These are phyloP conservation scores for Odontophorus gujanensis DNA, from an alignment of 2,113 vertebrate genomes.

Conservation along the genomic window DNA sequence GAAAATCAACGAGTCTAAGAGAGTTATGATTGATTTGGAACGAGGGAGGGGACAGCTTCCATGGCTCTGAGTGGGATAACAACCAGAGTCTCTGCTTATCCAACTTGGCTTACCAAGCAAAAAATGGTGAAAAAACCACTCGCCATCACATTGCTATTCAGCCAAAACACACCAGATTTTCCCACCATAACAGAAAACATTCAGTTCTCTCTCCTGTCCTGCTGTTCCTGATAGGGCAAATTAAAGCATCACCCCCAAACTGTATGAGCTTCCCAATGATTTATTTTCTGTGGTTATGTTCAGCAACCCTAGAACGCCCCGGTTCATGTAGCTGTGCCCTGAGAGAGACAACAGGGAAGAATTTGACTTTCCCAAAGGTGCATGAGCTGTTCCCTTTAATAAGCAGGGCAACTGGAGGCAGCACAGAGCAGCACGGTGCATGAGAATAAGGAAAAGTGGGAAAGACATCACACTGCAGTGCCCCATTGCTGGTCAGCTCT, in stretches of 20 bases:
- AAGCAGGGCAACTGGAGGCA: neutral
- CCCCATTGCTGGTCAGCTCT: rapidly evolving
- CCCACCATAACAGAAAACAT: neutral
- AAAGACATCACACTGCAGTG: rapidly evolving
- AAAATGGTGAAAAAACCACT: neutral
- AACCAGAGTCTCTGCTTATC: neutral
- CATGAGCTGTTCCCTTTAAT: rapidly evolving
- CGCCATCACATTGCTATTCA: neutral
- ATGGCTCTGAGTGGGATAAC: neutral
- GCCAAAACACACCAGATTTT: neutral
- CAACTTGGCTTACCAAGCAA: neutral
- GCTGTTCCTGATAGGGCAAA: slow-evolving; percentile 18
- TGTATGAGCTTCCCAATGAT: neutral
- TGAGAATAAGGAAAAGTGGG: neutral
- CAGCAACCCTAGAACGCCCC: neutral
- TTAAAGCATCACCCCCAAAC: neutral
- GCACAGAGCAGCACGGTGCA: rapidly evolving
- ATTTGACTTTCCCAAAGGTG: neutral
- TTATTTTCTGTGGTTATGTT: neutral
- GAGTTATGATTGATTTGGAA: slow-evolving; percentile 10
- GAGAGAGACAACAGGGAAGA: neutral
- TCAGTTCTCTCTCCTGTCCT: slow-evolving; percentile 23
- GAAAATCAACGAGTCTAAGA: neutral
- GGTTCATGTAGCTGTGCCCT: neutral
- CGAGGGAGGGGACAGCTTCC: slow-evolving; percentile 2